These are phyloP conservation scores for Drosophila mayaguana DNA, from an alignment of 2,888 invertebrate genomes.

Conservation along the genomic window DNA sequence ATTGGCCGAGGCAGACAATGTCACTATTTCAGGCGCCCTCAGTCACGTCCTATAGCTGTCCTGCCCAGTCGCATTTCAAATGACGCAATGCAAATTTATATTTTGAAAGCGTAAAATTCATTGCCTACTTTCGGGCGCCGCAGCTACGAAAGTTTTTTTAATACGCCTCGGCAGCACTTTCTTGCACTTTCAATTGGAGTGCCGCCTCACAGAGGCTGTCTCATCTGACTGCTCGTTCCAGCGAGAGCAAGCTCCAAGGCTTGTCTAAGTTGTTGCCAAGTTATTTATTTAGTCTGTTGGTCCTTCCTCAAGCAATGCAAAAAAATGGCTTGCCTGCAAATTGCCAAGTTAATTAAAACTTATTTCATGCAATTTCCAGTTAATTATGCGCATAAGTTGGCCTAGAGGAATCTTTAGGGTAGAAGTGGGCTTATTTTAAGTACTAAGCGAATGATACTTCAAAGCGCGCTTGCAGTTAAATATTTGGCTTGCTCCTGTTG, in stretches of 20 bases:
- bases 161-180: conserved; percentile 33
- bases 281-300: conserved; percentile 42
- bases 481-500: neutral
- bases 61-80: conserved; percentile 30
- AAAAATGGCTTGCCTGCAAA: conserved; percentile 20
- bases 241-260: conserved; percentile 8
- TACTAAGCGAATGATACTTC: neutral
- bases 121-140: conserved; percentile 39
- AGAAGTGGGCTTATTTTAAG: neutral
- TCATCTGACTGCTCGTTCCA: conserved; percentile 11
- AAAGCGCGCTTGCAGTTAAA: neutral
- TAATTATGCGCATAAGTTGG: conserved; percentile 36
- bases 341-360: conserved; percentile 62
- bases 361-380: conserved; percentile 49
- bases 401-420: neutral
- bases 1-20: conserved; percentile 57
- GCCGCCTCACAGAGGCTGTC: conserved; percentile 10
- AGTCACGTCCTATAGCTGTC: neutral
- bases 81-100: conserved; percentile 75
- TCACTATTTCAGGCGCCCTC: conserved; percentile 32
- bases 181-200: conserved; percentile 43
- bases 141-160: conserved; percentile 50
- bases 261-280: conserved; percentile 33
- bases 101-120: conserved; percentile 44
- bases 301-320: neutral